Evolutionary conservation across 1,140 invertebrate genomes (phyloP), one percentile per base, ranked within the genome.

Genomic region (Magallana angulata): DNA sequence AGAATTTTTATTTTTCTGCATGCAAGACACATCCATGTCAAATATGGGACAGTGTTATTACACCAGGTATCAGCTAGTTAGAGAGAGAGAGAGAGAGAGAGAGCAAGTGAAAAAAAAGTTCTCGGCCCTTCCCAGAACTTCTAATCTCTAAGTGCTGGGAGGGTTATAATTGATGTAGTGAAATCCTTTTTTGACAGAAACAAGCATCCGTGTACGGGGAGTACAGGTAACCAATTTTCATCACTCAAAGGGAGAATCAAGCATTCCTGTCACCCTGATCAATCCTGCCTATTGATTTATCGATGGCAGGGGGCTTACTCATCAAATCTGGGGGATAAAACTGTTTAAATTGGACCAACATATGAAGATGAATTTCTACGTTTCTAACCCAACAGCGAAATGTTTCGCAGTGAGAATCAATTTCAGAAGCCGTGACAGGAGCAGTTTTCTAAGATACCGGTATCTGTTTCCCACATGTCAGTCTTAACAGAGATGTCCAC

Each of bases 311-410:
- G 81, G 57, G 56, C 81, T 82, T 82, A 57, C 48, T 82, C 81
- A 82, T 57, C 81, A 82, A 58, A 82, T 82, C 81, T 82, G 57
- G 57, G 57, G 81, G 81, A 82, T 82, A 57, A 82, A 57, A 57
- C 57, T 82, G 81, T 82, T 82, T 82, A 58, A 82, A 57, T 82
- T 57, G 56, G 56, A 58, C 81, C 81, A 58, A 82, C 81, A 82
- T 57, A 82, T 82, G 81, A 82, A 58, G 57, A 57, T 57, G 57
- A 58, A 82, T 82, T 82, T 57, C 81, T 82, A 36, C 16, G 81
- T 82, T 82, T 82, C 81, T 82, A 82, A 82, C 48, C 18, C 81
- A 82, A 82, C 81, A 58, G n/a, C 81, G 81, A 57, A 82, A 82
- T 82, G 48, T 82, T 58, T 7, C 56, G 11, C 81, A 57, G 56